A percentile compares a stretch with the other conserved stretches of the same genome.
These are phyloP conservation scores for Odobenus rosmarus DNA, from an alignment of 2,113 vertebrate genomes.

Conservation along the genomic window DNA sequence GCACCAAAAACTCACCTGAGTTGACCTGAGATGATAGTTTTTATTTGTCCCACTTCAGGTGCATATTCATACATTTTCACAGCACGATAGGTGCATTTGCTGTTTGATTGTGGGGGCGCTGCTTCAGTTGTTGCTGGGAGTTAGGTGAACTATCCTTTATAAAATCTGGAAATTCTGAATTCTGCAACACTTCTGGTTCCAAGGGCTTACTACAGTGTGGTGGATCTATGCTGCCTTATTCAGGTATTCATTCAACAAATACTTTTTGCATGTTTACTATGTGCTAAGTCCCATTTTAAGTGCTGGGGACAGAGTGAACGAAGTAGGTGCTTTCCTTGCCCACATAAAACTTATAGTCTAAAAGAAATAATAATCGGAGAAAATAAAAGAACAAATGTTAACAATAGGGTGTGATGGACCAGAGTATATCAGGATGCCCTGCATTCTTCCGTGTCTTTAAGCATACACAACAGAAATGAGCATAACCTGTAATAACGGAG, in stretches of 20 bases:
- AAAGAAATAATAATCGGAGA: neutral
- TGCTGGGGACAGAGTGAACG: neutral
- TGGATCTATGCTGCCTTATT: neutral
- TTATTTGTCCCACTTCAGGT: neutral
- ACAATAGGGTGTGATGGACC: neutral
- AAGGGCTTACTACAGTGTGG: too few species aligned
- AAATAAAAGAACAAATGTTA: neutral
- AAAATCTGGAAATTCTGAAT: neutral
- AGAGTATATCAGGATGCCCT: neutral
- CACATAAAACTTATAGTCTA: neutral
- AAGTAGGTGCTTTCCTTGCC: neutral
- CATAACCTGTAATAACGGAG: slow-evolving; percentile 73
- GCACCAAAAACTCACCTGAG: neutral
- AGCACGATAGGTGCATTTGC: neutral
- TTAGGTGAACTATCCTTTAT: neutral
- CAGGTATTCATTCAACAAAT: neutral
- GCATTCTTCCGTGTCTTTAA: slow-evolving; percentile 39
- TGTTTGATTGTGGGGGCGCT: neutral
- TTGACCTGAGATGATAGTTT: neutral
- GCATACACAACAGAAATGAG: slow-evolving; percentile 63
- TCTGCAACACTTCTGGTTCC: neutral
- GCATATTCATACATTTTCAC: neutral
- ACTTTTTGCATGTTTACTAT: neutral
- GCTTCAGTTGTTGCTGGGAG: neutral
- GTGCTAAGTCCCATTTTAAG: neutral